A percentile compares a stretch with the other conserved stretches of the same genome.
Evolutionary conservation across 1,140 invertebrate species (phyloP).

Genomic region (Atta texana): DNA sequence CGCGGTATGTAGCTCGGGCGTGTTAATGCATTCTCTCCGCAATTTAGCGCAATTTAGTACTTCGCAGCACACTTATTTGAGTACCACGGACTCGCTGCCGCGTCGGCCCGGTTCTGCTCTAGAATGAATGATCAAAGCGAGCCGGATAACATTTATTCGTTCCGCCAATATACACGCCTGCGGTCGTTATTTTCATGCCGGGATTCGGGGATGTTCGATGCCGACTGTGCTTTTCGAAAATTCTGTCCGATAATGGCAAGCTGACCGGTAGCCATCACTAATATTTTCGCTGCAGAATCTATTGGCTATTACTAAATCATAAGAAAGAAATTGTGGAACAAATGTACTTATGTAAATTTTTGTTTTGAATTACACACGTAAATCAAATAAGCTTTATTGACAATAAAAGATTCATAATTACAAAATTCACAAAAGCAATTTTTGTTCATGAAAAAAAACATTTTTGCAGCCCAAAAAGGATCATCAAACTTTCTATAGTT

Average conservation of each 20-base stretch:
- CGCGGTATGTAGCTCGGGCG: slow-evolving; percentile 28
- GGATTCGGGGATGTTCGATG: slow-evolving; percentile 37
- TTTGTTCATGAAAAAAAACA: background rate
- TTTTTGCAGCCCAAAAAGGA: background rate
- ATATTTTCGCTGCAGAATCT: slow-evolving; percentile 3
- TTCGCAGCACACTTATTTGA: slow-evolving; percentile 63
- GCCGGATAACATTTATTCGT: slow-evolving; percentile 66
- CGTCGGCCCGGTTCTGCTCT: background rate
- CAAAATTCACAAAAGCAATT: background rate
- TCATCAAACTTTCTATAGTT: background rate
- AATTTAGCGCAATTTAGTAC: slow-evolving; percentile 69
- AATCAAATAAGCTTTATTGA: background rate
- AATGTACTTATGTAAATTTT: background rate
- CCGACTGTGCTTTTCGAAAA: slow-evolving; percentile 48
- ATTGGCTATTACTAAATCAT: background rate
- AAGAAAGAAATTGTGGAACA: background rate
- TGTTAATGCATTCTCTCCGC: slow-evolving; percentile 65
- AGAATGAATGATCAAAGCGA: slow-evolving; percentile 72
- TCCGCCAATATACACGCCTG: slow-evolving; percentile 44
- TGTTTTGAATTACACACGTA: background rate
- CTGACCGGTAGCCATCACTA: background rate
- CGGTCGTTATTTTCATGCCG: slow-evolving; percentile 51
- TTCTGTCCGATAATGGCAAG: slow-evolving; percentile 20
- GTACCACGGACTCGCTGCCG: background rate
- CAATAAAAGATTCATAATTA: background rate